These are phyloP conservation scores for Theropithecus gelada DNA, from an alignment of 2,113 vertebrate species.

Conservation along the genomic window DNA sequence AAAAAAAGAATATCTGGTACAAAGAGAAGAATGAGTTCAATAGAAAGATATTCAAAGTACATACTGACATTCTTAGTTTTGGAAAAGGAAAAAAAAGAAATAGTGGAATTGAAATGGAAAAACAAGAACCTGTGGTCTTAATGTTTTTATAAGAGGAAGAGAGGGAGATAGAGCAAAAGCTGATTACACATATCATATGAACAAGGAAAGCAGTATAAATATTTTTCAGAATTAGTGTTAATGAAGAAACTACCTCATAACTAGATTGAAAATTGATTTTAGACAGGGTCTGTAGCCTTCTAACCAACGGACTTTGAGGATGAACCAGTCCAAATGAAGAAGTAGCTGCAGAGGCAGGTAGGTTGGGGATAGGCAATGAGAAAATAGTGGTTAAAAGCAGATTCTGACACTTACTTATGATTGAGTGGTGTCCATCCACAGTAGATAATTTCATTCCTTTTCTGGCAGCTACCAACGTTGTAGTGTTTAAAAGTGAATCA, in stretches of 20 bases:
- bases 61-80: background rate
- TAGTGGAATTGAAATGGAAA: slow-evolving; percentile 38
- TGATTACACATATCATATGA: background rate
- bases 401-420: background rate
- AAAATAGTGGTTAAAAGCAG: background rate
- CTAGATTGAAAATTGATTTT: background rate
- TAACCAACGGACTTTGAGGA: background rate
- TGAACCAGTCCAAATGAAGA: background rate
- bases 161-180: background rate
- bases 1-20: background rate
- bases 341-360: background rate
- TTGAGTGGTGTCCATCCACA: background rate
- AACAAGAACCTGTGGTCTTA: background rate
- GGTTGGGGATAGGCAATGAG: background rate
- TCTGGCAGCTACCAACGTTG: background rate
- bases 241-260: background rate
- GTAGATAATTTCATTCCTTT: background rate
- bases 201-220: background rate
- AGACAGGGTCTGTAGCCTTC: background rate
- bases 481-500: background rate
- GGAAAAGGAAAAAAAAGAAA: background rate
- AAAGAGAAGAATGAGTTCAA: background rate
- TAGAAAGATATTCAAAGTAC: background rate
- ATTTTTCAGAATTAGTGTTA: background rate
- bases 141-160: background rate